Evolutionary conservation across 2,797 vertebrate species (phyloP), one percentile per base, ranked within the genome.

Genomic region (Cryptoblepharus egeriae): DNA sequence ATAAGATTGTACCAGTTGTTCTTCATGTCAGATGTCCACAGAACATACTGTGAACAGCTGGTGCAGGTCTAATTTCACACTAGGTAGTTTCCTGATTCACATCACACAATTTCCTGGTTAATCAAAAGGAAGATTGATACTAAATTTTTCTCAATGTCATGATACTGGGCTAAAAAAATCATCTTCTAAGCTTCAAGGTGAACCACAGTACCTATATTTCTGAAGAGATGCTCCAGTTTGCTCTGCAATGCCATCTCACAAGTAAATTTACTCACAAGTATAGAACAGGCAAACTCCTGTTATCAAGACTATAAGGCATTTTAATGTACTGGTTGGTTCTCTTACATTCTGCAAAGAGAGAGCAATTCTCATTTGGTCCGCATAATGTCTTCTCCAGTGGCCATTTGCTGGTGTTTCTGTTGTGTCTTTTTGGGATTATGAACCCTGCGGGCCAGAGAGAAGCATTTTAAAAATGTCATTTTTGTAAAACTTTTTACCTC

Each of bases 21-120:
- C 61, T 26, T 77, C 26, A 9, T 52, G 58, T 30, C 28, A 52
- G 49, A 18, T 61, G 3, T 55, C 75, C 57, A 28, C 20, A 63
- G 12, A 71, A 69, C 3, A 63, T 77, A 55, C 8, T 55, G 30
- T 63, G 57, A 82, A 82, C 73, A 76, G 37, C 39, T 76, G 80
- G 73, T 20, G 11, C 55, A 35, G 52, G 69, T n/a, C 35, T 24
- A 39, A 75, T 69, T n/a, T 28, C 64, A 22, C 49, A 30, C 64
- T 45, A 58, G 69, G 42, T 49, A 52, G 42, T 61, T 18, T 49
- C 24, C 67, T 76, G 55, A 61, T 49, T 70, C 61, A 58, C 61
- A 10, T 26, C 61, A 30, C 42, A 60, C 57, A 58, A 16, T 52
- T 82, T 82, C 67, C 74, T 37, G 24, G 39, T 82, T 42, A 65